phyloP scores from a whole-genome alignment of 2,888 invertebrate species.

The Diadegma fenestrale region DNA sequence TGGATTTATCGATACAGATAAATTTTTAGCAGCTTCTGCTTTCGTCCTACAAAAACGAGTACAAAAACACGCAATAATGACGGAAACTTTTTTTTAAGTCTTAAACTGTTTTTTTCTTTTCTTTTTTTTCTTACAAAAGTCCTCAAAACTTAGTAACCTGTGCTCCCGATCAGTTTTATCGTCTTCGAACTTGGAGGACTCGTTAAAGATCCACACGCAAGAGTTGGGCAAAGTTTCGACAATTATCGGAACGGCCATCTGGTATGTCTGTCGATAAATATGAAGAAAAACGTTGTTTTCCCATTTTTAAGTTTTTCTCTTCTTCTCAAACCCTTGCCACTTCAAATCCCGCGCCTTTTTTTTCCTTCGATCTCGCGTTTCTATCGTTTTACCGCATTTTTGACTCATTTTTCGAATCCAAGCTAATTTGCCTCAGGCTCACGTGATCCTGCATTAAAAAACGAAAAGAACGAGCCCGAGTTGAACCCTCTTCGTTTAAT shows the following conservation, averaged over 20 bases:
- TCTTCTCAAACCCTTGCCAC: background rate
- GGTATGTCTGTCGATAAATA: background rate
- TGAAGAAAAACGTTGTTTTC: background rate
- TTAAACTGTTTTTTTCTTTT: too few species aligned
- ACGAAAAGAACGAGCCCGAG: too few species aligned
- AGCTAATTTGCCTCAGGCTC: too few species aligned
- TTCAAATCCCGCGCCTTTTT: too few species aligned
- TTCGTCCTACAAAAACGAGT: background rate
- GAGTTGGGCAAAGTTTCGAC: background rate
- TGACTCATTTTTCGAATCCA: too few species aligned
- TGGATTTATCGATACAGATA: background rate
- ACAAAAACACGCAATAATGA: background rate
- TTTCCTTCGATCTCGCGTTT: too few species aligned
- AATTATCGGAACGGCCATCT: slow-evolving; percentile 2
- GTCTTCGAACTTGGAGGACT: background rate
- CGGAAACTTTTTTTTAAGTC: background rate
- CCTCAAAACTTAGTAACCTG: background rate
- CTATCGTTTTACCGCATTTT: too few species aligned
- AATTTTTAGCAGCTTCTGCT: background rate
- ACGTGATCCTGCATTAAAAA: too few species aligned
- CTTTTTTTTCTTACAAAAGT: background rate
- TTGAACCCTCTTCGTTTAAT: too few species aligned
- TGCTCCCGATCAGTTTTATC: background rate
- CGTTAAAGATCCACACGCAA: background rate
- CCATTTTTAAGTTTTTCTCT: background rate